phyloP scores from a whole-genome alignment of 2,888 invertebrate genomes.

The Microctonus aethiopoides region DNA sequence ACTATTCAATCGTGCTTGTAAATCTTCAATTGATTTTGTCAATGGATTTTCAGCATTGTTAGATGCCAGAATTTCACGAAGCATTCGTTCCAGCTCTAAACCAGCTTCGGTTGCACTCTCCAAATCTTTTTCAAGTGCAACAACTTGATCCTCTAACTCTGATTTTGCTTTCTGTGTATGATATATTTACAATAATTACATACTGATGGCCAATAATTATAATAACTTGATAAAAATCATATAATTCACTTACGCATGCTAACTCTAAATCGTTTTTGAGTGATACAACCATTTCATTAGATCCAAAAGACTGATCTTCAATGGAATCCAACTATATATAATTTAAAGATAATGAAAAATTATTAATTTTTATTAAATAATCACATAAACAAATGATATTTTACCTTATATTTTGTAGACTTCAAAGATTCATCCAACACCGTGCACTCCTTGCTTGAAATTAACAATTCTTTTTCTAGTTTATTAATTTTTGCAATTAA shows the following conservation, averaged over 20 bases:
- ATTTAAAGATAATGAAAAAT: neutral
- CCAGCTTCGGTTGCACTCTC: conserved; percentile 85
- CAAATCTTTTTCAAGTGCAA: conserved; percentile 78
- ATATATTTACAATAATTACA: conserved; percentile 13
- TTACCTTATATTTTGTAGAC: conserved; percentile 62
- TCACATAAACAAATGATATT: conserved; percentile 12
- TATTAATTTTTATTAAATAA: neutral
- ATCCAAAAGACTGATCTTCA: conserved; percentile 78
- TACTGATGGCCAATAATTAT: neutral
- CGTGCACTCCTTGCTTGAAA: conserved; percentile 71
- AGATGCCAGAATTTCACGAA: conserved; percentile 75
- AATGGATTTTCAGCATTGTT: conserved; percentile 74
- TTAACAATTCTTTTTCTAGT: conserved; percentile 73
- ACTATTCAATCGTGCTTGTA: conserved; percentile 75
- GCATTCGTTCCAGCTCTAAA: conserved; percentile 78
- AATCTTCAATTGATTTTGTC: conserved; percentile 74
- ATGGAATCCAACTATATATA: conserved; percentile 70
- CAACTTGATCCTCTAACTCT: conserved; percentile 76
- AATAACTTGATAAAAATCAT: conserved; percentile 17
- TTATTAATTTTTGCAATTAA: conserved; percentile 77
- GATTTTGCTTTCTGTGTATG: conserved; percentile 62
- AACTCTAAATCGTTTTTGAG: conserved; percentile 75
- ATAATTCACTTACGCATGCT: conserved; percentile 58
- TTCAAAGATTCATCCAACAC: conserved; percentile 69
- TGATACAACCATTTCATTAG: conserved; percentile 78